phyloP scores from a whole-genome alignment of 30 jellyfish, hydroid and myxozoan species.

The Clytia hemisphaerica region DNA sequence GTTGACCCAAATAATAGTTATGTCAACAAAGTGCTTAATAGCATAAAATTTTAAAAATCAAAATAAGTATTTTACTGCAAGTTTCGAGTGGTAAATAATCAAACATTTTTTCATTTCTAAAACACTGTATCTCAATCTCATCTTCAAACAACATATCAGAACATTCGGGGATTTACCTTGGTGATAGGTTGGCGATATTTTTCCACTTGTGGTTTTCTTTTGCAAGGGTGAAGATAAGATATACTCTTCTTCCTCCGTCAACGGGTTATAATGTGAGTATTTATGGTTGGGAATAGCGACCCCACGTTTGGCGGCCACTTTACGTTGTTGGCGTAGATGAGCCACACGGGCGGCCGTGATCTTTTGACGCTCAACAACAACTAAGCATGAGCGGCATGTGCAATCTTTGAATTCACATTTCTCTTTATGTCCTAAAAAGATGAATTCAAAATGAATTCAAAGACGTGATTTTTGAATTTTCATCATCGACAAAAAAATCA shows the following conservation, averaged over 20 bases:
- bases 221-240: slow-evolving; percentile 47
- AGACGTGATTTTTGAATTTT: no score
- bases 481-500: no score
- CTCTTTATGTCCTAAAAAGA: slow-evolving; percentile 73
- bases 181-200: slow-evolving; percentile 9
- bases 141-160: no score
- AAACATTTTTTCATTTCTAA: no score
- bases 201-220: slow-evolving; percentile 29
- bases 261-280: slow-evolving; percentile 34
- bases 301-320: slow-evolving; percentile 60
- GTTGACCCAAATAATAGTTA: no score
- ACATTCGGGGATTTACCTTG: slow-evolving; percentile 20
- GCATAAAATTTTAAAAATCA: no score
- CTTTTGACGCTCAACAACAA: slow-evolving; percentile 89
- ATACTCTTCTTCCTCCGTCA: slow-evolving; percentile 76
- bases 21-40: no score
- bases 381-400: slow-evolving; percentile 70
- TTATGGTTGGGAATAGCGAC: slow-evolving; percentile 12
- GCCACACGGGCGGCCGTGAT: slow-evolving; percentile 95
- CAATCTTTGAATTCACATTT: slow-evolving; percentile 91
- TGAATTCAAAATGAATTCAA: no score
- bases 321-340: slow-evolving; percentile 87
- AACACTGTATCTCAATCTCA: no score
- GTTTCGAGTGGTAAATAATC: background rate
- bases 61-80: no score